These are phyloP conservation scores for Alethe castanea DNA, from an alignment of 2,113 vertebrate genomes.

Conservation along the genomic window DNA sequence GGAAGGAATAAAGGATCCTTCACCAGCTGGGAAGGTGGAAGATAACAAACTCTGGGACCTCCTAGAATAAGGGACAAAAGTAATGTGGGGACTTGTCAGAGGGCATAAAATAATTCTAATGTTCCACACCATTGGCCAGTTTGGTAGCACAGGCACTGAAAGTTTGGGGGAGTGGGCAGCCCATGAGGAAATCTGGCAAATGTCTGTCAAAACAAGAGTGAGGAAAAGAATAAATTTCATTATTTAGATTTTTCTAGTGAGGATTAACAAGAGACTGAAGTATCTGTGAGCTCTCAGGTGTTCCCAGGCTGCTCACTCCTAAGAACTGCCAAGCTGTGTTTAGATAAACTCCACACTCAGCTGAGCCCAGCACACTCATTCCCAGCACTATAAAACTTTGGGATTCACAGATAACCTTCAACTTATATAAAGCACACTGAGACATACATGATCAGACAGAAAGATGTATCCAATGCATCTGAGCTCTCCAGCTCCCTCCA, in stretches of 20 bases:
- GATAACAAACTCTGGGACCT: not conserved
- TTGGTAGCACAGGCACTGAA: not conserved
- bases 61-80: not conserved
- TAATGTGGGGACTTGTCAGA: not conserved
- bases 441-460: not conserved
- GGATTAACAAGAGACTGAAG: not conserved
- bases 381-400: not conserved
- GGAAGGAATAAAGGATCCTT: not conserved
- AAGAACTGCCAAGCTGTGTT: not conserved
- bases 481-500: not conserved
- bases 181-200: fast-evolving
- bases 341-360: not conserved
- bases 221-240: not conserved
- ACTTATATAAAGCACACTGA: not conserved
- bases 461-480: not conserved
- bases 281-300: not conserved
- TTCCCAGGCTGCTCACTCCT: not conserved
- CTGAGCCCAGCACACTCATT: not conserved
- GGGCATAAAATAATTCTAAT: not conserved
- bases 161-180: not conserved
- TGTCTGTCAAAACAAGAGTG: not conserved
- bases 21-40: not conserved
- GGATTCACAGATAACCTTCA: not conserved
- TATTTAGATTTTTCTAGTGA: not conserved
- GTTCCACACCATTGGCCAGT: not conserved